Evolutionary conservation across 1,140 invertebrate species (phyloP), one percentile per base, ranked within the genome.

Genomic region (Bemisia tabaci): DNA sequence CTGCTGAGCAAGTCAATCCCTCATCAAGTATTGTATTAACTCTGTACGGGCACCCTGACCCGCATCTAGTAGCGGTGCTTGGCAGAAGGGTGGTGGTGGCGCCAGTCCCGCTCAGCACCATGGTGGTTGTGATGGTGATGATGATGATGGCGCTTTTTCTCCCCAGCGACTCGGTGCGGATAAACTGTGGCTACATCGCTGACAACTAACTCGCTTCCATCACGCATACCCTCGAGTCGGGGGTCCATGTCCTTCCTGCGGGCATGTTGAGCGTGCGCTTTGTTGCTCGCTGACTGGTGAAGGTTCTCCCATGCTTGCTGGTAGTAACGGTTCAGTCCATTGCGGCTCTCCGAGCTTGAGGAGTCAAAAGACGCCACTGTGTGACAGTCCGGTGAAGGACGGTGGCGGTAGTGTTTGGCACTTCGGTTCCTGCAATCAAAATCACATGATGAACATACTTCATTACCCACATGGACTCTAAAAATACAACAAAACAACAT

Each of bases 251-350:
- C 87, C 75, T 88, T 87, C 61, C 86, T 82, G 48, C 82, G 77
- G 12, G 85, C 77, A 1, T 82, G 81, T 59, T 82, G 79, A 75
- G 72, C 66, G 74, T 72, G 26, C 17, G 81, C 77, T 73, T 84
- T 84, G 60, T 82, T 82, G 25, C 85, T 83, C 12, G 88, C 82
- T 21, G 88, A 87, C 77, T 92, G 89, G 74, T 93, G 90, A 2
- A 95, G 81, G 75, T 94, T 93, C 73, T 94, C 91, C 92, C 92
- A 95, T 2, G 92, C 92, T 75, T 92, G 87, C 22, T 90, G 83
- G 78, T 95, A 95, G 73, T 87, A 88, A 71, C 90, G 85, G 76
- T 92, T 94, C 64, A 94, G 79, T 39, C 91, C 84, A 39, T 82
- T 86, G 59, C 90, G 82, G 21, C 89, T 90, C 71, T 92, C 90